These are phyloP conservation scores for Siniperca obscura DNA, from an alignment of 2,797 vertebrate species.

Conservation along the genomic window DNA sequence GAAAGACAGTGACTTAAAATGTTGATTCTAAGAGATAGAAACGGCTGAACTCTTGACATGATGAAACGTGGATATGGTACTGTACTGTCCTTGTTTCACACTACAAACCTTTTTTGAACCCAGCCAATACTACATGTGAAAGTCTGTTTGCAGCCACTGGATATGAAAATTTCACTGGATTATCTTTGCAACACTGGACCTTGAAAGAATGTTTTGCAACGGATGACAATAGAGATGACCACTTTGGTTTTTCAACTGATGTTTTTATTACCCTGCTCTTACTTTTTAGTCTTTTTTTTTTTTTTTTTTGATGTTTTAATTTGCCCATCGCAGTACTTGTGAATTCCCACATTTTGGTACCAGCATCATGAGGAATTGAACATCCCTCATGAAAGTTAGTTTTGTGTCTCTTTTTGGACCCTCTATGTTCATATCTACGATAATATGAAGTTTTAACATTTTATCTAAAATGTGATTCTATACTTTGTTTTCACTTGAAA, in stretches of 20 bases:
- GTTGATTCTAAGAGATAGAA: conserved; percentile 25
- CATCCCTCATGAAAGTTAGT: background rate
- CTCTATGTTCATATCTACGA: background rate
- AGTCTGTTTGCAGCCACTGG: conserved; percentile 49
- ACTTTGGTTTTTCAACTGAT: conserved; percentile 31
- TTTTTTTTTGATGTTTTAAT: conserved; percentile 21
- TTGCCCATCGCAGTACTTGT: conserved; percentile 22
- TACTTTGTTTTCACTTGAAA: background rate
- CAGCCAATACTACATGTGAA: conserved; percentile 20
- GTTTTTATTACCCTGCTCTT: conserved; percentile 37
- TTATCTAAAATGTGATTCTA: conserved; percentile 17
- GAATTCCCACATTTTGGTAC: background rate
- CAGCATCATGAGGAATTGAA: background rate
- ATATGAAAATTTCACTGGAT: conserved; percentile 62
- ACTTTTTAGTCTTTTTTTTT: conserved; percentile 1
- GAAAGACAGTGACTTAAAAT: background rate
- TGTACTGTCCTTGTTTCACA: conserved; percentile 25
- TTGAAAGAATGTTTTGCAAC: conserved; percentile 27
- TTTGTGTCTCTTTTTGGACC: background rate
- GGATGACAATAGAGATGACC: conserved; percentile 21
- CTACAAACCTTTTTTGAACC: background rate
- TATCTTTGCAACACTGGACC: conserved; percentile 62
- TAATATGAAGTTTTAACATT: conserved; percentile 36
- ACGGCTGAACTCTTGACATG: conserved; percentile 33
- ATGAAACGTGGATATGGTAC: conserved; percentile 13